Conservation (phyloP, 2,888 invertebrate species). For the Calephelis perditalis region DNA sequence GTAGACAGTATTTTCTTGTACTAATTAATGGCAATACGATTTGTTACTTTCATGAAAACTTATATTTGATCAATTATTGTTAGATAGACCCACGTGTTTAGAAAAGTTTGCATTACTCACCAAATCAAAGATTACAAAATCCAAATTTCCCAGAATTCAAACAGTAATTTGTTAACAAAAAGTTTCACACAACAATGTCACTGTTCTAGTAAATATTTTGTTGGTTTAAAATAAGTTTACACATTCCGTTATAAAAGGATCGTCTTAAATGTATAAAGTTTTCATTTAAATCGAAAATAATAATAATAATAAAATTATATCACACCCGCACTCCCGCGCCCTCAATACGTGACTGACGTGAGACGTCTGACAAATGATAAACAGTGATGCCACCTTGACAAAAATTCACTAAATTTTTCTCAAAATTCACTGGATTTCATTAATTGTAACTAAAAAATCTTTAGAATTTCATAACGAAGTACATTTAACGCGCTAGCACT, state of each 20-base stretch:
- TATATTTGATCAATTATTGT: too few relatives aligned
- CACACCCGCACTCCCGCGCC: background rate
- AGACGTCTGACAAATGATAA: background rate
- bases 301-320: background rate
- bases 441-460: too few relatives aligned
- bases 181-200: constrained; percentile 46
- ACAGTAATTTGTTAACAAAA: constrained; percentile 42
- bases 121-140: constrained; percentile 57
- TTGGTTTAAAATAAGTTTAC: background rate
- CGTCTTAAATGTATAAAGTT: background rate
- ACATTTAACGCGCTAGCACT: too few relatives aligned
- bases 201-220: constrained; percentile 21
- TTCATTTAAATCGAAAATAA: constrained; percentile 4
- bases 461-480: too few relatives aligned
- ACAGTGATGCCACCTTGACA: too few relatives aligned
- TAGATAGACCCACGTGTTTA: background rate
- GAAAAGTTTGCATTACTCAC: constrained; percentile 51
- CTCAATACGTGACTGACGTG: background rate
- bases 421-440: too few relatives aligned
- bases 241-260: background rate
- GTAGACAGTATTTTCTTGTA: too few relatives aligned
- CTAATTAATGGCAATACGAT: too few relatives aligned
- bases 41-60: too few relatives aligned
- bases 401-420: too few relatives aligned
- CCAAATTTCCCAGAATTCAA: constrained; percentile 66